Percentiles rank a stretch among this genome's conserved stretches.
phyloP scores from a whole-genome alignment of 1,140 invertebrate genomes.

The Hermatobates lingyangjiaoensis region DNA sequence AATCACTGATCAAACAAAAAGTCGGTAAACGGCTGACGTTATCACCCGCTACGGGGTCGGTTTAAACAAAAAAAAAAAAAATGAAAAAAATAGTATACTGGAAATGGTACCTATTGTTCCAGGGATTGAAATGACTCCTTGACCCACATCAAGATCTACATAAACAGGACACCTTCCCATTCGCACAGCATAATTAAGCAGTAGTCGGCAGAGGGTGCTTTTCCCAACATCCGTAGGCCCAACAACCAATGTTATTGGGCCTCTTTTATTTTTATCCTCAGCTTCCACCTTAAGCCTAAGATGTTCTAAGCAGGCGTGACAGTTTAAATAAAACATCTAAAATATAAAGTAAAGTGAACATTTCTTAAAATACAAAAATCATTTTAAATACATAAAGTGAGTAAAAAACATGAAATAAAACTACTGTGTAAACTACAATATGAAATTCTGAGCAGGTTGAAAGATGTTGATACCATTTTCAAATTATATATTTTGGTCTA shows the following conservation, averaged over 20 bases:
- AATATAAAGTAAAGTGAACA: too few species aligned
- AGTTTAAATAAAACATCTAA: slow-evolving; percentile 64
- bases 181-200: slow-evolving; percentile 86
- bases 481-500: too few species aligned
- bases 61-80: too few species aligned
- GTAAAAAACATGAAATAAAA: too few species aligned
- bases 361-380: too few species aligned
- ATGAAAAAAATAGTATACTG: slow-evolving; percentile 11
- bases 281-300: slow-evolving; percentile 52
- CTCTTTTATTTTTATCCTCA: slow-evolving; percentile 46
- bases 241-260: slow-evolving; percentile 75
- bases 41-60: too few species aligned
- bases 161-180: slow-evolving; percentile 70
- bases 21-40: too few species aligned
- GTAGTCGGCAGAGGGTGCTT: slow-evolving; percentile 70
- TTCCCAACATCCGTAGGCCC: slow-evolving; percentile 94
- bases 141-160: slow-evolving; percentile 92
- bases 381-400: too few species aligned
- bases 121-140: slow-evolving; percentile 81
- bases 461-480: too few species aligned
- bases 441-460: too few species aligned
- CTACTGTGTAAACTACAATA: too few species aligned
- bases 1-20: too few species aligned
- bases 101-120: slow-evolving; percentile 74
- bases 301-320: slow-evolving; percentile 82